Evolutionary conservation across 2,113 vertebrate species (phyloP), one percentile per base, ranked within the genome.

Genomic region (Glareola pratincola): DNA sequence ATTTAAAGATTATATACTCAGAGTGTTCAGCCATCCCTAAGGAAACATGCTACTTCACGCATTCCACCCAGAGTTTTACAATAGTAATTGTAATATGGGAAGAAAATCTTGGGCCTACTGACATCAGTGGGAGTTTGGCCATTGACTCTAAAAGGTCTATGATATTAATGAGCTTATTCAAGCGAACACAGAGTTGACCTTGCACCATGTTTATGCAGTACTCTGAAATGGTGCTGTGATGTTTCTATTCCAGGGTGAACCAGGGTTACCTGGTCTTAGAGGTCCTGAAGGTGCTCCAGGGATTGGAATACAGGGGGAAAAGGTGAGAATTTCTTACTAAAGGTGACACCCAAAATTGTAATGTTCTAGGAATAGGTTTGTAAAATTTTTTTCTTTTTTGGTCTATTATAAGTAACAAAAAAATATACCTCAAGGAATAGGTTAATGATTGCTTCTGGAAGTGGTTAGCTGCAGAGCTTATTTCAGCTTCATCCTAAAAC

Each of bases 241-340:
- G 85, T 82, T 93, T 90, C 41, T 93, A 0, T 94, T 74, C 51
- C 47, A 99, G 99, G 99, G 99, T 81, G 99, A 99, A 91, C 96
- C 98, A 91, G 99, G 99, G 51, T 89, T 98, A 74, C 59, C 98
- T 82, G 99, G 99, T 85, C 96, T 98, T 68, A 98, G 98, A 96
- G 99, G 99, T 67, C 89, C 97, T 81, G 99, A 99, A 85, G 99
- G 99, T 92, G 68, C 97, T 45, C 95, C 97, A 91, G 99, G 99
- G 39, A 95, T 98, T 97, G 99, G 99, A 90, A 98, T 96, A 96
- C 99, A 99, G 94, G 99, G 99, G 27, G 98, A 99, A 96, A 99
- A 99, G 98, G 99, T 99, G 67, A 96, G 97, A 59, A 85, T 64
- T 71, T 72, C 41, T 95, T 81, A 83, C 10, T 73, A 64, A 72